A percentile compares a stretch with the other conserved stretches of the same genome.
These are phyloP conservation scores for Heliconius eleuchia DNA, from an alignment of 1,140 invertebrate genomes.

Conservation along the genomic window DNA sequence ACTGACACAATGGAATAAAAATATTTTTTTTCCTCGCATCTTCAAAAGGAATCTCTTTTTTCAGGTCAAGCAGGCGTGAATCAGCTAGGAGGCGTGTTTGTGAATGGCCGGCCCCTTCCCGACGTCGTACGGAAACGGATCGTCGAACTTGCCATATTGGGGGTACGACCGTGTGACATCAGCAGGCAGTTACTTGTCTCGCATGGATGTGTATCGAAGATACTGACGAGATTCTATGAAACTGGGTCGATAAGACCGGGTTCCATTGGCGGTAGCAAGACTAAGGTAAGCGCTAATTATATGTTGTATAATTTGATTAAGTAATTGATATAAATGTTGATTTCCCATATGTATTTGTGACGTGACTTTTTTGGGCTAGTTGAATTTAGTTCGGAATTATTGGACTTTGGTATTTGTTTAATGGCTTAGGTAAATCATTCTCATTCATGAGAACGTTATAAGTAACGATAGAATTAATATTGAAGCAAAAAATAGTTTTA, in stretches of 20 bases:
- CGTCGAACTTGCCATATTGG: constrained; percentile 94
- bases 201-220: constrained; percentile 95
- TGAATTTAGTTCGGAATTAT: not conserved
- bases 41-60: constrained; percentile 46
- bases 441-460: not conserved
- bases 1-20: not conserved
- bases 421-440: not conserved
- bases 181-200: constrained; percentile 96
- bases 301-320: not conserved
- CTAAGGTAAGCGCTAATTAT: constrained; percentile 85
- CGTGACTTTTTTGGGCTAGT: not conserved
- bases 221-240: constrained; percentile 97
- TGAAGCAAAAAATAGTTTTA: not conserved
- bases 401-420: not conserved
- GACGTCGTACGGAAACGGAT: constrained; percentile 96
- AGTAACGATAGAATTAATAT: not conserved
- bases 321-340: not conserved
- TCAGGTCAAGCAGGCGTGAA: constrained; percentile 97
- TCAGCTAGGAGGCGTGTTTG: constrained; percentile 97
- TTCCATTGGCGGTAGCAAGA: constrained; percentile 94
- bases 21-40: constrained; percentile 21
- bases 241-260: constrained; percentile 95
- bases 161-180: constrained; percentile 97
- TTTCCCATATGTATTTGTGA: not conserved
- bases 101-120: constrained; percentile 96